Percentiles rank a stretch among this genome's conserved stretches.
Conservation (phyloP, 2,797 vertebrate species). For the Danio choprae region DNA sequence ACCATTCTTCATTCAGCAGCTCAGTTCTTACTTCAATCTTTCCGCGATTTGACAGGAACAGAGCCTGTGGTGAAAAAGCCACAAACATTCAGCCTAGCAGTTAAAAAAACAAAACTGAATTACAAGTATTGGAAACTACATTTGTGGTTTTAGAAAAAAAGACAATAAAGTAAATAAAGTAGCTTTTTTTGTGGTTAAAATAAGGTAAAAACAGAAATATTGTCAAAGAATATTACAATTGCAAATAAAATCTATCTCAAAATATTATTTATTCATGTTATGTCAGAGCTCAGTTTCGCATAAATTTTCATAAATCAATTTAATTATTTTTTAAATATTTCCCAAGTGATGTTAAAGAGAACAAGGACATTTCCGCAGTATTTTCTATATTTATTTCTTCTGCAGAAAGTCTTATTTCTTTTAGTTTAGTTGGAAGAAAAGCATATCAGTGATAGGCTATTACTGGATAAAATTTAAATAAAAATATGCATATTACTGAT, state of each 20-base stretch:
- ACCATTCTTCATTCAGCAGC: conserved; percentile 92
- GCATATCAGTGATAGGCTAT: too few species aligned
- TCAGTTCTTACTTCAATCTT: conserved; percentile 91
- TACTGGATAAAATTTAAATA: too few species aligned
- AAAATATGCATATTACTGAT: too few species aligned
- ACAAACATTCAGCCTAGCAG: conserved; percentile 14
- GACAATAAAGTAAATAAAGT: neutral
- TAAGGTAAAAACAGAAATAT: neutral
- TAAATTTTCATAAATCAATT: neutral
- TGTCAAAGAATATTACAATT: neutral
- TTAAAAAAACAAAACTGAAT: neutral
- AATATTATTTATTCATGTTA: neutral
- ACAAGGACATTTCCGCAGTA: too few species aligned
- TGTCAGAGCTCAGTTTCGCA: neutral
- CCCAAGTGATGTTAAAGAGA: too few species aligned
- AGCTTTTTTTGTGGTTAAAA: neutral
- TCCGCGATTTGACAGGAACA: conserved; percentile 90
- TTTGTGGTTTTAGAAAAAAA: neutral
- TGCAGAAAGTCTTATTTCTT: too few species aligned
- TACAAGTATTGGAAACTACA: neutral
- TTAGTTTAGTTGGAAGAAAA: too few species aligned
- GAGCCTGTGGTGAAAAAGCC: conserved; percentile 74
- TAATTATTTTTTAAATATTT: neutral
- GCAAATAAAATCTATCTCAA: neutral
- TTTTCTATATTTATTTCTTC: too few species aligned